Conservation (phyloP, 2,113 vertebrate species). For the Caracal caracal region DNA sequence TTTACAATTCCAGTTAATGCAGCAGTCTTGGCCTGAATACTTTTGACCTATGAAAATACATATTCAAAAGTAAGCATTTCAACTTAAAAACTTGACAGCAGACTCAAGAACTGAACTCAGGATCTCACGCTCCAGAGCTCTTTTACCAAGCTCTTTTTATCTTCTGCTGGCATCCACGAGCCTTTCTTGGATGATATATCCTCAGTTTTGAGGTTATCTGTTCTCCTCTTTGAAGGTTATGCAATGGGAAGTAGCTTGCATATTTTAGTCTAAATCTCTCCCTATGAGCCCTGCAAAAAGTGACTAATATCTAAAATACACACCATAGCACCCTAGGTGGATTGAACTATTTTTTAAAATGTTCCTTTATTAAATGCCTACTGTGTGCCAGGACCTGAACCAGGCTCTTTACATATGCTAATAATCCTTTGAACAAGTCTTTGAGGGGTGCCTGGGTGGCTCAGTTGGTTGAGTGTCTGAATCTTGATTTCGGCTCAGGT, state of each 20-base stretch:
- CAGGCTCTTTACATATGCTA: background rate
- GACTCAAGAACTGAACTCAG: constrained; percentile 39
- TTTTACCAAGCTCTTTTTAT: constrained; percentile 50
- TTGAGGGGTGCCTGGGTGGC: no score
- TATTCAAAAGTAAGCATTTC: constrained; percentile 43
- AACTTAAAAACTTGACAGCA: constrained; percentile 43
- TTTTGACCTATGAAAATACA: constrained; percentile 55
- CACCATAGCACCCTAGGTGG: background rate
- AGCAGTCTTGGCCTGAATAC: background rate
- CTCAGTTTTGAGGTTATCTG: constrained; percentile 34
- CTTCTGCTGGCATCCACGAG: constrained; percentile 45
- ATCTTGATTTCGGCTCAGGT: no score
- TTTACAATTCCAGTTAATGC: constrained; percentile 24
- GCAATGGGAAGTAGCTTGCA: constrained; percentile 1
- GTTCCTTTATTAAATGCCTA: constrained; percentile 28
- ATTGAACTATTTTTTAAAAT: constrained; percentile 1
- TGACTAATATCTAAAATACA: constrained; percentile 7
- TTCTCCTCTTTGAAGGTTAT: constrained; percentile 55
- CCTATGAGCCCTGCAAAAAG: constrained; percentile 40
- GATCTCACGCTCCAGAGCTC: constrained; percentile 2
- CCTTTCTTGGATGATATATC: constrained; percentile 4
- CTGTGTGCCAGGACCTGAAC: background rate
- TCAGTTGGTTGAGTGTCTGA: no score
- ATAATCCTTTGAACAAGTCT: constrained; percentile 25
- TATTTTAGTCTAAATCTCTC: constrained; percentile 53